phyloP scores from a whole-genome alignment of 2,888 invertebrate species.

The Nymphalis urticae region DNA sequence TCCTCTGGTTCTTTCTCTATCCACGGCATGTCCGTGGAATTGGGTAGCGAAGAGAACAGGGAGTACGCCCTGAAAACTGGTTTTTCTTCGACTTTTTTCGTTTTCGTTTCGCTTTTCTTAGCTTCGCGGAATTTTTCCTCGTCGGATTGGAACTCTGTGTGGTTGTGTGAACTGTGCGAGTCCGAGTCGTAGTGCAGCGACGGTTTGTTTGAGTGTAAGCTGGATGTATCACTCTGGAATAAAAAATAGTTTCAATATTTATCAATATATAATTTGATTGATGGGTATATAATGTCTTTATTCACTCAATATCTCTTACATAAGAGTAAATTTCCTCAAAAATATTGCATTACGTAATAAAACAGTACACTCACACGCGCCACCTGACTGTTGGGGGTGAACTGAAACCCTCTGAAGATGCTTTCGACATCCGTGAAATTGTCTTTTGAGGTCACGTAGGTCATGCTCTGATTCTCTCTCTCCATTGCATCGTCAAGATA shows the following conservation, averaged over 20 bases:
- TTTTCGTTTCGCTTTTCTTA: slow-evolving; percentile 42
- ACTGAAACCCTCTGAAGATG: slow-evolving; percentile 52
- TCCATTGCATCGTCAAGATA: slow-evolving; percentile 22
- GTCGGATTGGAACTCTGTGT: slow-evolving; percentile 37
- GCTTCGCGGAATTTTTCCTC: slow-evolving; percentile 34
- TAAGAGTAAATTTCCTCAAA: too few species aligned
- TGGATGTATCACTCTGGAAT: slow-evolving; percentile 67
- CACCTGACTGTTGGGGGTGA: slow-evolving; percentile 38
- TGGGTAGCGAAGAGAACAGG: slow-evolving; percentile 60
- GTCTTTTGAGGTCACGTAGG: slow-evolving; percentile 43
- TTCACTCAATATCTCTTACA: too few species aligned
- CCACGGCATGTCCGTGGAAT: slow-evolving; percentile 68
- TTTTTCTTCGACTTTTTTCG: slow-evolving; percentile 50
- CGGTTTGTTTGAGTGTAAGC: slow-evolving; percentile 58
- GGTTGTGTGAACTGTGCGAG: slow-evolving; percentile 51
- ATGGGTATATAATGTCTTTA: too few species aligned
- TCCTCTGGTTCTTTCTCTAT: slow-evolving; percentile 46
- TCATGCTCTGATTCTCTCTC: slow-evolving; percentile 32
- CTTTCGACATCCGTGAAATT: slow-evolving; percentile 54
- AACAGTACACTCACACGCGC: slow-evolving; percentile 12
- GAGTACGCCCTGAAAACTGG: slow-evolving; percentile 51
- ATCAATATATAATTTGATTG: too few species aligned
- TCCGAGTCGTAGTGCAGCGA: slow-evolving; percentile 61
- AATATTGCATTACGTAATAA: too few species aligned
- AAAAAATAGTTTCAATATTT: too few species aligned